A percentile compares a stretch with the other conserved stretches of the same genome.
Conservation (phyloP, 2,888 invertebrate genomes). For the Eupithecia insigniata region DNA sequence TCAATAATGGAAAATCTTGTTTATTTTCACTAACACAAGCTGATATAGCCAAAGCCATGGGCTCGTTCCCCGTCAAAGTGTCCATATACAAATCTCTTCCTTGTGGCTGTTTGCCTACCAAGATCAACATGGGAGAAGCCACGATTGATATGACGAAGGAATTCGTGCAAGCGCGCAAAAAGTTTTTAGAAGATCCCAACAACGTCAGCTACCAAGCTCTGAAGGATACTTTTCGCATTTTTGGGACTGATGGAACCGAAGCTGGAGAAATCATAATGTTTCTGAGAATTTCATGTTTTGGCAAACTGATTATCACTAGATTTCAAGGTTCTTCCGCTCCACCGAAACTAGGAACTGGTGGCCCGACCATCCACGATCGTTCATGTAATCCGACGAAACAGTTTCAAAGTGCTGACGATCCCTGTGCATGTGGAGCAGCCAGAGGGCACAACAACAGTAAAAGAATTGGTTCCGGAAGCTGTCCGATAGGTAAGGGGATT, state of each 20-base stretch:
- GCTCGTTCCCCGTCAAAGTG: constrained; percentile 83
- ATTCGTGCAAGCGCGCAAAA: constrained; percentile 83
- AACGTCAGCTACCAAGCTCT: constrained; percentile 82
- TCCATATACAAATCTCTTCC: constrained; percentile 85
- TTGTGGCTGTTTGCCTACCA: constrained; percentile 86
- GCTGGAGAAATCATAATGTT: constrained; percentile 86
- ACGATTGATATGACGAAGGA: constrained; percentile 85
- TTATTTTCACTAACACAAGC: constrained; percentile 85
- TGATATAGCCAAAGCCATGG: constrained; percentile 80
- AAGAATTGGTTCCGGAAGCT: constrained; percentile 33
- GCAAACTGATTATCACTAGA: constrained; percentile 86
- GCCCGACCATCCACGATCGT: constrained; percentile 60
- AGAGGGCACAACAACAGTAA: constrained; percentile 26
- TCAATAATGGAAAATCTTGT: constrained; percentile 87
- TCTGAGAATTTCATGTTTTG: constrained; percentile 87
- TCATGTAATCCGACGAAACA: constrained; percentile 68
- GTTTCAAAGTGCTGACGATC: constrained; percentile 63
- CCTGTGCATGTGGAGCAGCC: constrained; percentile 71
- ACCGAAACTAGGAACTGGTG: constrained; percentile 57
- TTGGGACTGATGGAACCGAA: constrained; percentile 74
- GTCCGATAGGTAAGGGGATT: constrained; percentile 36
- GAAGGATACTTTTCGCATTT: constrained; percentile 85
- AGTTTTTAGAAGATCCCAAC: constrained; percentile 74
- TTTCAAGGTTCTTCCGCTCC: constrained; percentile 81
- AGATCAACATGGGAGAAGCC: constrained; percentile 84